Evolutionary conservation across 2,888 invertebrate genomes (phyloP), one percentile per base, ranked within the genome.

Genomic region (Odiellus spinosus): DNA sequence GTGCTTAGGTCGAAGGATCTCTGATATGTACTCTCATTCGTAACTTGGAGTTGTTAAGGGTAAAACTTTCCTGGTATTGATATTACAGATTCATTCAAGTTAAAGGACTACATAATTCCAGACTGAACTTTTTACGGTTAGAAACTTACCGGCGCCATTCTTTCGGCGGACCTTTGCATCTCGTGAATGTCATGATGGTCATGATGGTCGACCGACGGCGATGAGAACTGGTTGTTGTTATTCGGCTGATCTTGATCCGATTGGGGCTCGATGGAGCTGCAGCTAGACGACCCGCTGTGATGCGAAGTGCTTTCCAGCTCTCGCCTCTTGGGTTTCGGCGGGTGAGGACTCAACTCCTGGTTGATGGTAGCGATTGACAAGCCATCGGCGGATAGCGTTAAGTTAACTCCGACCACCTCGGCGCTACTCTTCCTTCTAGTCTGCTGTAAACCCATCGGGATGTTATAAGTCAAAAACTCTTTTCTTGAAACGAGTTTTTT

Each of bases 11-110:
- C n/a, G n/a, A n/a, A n/a, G n/a, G n/a, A n/a, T n/a, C n/a, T n/a
- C n/a, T n/a, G n/a, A n/a, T n/a, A n/a, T n/a, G n/a, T n/a, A n/a
- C n/a, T n/a, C n/a, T n/a, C n/a, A n/a, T n/a, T n/a, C n/a, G n/a
- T n/a, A n/a, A n/a, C n/a, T n/a, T n/a, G n/a, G n/a, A n/a, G n/a
- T n/a, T n/a, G n/a, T n/a, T n/a, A n/a, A n/a, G n/a, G n/a, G n/a
- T n/a, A n/a, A n/a, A n/a, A n/a, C n/a, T n/a, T n/a, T n/a, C 44
- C 39, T 33, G 36, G 5, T 14, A 12, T 46, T 12, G 42, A 43
- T 14, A 44, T 21, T 19, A 42, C 39, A 17, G 26, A 44, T 2
- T 44, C n/a, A 32, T 45, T 34, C n/a, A 32, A 45, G 10, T 19
- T 41, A 17, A 41, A 45, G 21, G 20, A 36, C n/a, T 36, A 36